phyloP scores from a whole-genome alignment of 2,888 invertebrate genomes.

The Ennomos quercinarius region DNA sequence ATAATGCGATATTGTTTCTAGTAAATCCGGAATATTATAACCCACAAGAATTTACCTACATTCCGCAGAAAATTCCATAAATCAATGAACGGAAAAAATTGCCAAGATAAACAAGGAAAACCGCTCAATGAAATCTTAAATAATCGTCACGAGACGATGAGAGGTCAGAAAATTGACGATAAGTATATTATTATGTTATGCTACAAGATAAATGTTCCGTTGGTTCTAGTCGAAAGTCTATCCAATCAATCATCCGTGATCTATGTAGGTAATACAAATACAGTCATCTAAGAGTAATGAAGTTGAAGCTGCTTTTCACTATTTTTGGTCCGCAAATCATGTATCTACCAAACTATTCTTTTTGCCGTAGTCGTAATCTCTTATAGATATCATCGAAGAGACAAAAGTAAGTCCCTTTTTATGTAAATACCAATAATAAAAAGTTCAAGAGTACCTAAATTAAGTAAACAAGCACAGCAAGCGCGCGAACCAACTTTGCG shows the following conservation, averaged over 20 bases:
- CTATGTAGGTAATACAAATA: slow-evolving; percentile 2
- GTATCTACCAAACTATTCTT: too few species aligned
- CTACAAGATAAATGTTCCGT: slow-evolving; percentile 33
- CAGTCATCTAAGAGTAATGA: too few species aligned
- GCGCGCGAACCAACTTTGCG: slow-evolving; percentile 13
- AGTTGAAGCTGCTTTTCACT: too few species aligned
- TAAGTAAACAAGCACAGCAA: not conserved
- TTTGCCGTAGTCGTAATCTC: too few species aligned
- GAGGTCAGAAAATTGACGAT: slow-evolving; percentile 35
- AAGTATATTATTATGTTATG: slow-evolving; percentile 29
- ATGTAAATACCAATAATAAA: not conserved
- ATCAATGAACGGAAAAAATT: slow-evolving; percentile 11
- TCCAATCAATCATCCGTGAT: slow-evolving; percentile 25
- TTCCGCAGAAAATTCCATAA: slow-evolving; percentile 16
- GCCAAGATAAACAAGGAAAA: slow-evolving; percentile 30
- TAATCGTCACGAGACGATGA: slow-evolving; percentile 29
- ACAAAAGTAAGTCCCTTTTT: too few species aligned
- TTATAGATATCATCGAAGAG: too few species aligned
- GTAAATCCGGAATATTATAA: too few species aligned
- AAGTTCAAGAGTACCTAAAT: not conserved
- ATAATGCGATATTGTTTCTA: too few species aligned
- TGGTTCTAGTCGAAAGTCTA: slow-evolving; percentile 20
- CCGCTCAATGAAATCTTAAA: slow-evolving; percentile 27
- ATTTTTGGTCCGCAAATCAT: too few species aligned
- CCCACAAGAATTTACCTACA: not conserved